A percentile compares a stretch with the other conserved stretches of the same genome.
Conservation (phyloP, 1,140 invertebrate genomes). For the Zaprionus kolodkinae region DNA sequence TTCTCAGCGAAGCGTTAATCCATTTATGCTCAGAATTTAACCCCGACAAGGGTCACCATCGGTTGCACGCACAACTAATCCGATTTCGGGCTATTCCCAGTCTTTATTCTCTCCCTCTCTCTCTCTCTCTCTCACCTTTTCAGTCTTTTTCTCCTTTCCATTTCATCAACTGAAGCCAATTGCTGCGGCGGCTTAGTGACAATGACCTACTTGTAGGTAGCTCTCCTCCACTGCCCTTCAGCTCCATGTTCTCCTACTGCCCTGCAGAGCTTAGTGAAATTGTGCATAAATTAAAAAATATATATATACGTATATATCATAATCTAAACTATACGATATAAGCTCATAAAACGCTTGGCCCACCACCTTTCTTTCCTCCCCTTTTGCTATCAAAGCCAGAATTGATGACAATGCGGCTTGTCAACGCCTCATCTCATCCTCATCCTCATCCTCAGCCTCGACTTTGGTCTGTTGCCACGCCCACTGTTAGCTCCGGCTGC, state of each 20-base stretch:
- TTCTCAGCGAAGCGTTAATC: conserved; percentile 79
- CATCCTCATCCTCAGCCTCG: not conserved
- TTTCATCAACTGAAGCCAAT: conserved; percentile 44
- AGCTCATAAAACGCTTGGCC: conserved; percentile 60
- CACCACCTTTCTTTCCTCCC: conserved; percentile 39
- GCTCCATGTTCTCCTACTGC: too few relatives aligned
- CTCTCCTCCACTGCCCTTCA: not conserved
- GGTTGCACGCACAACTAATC: conserved; percentile 72
- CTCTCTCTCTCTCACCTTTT: not conserved
- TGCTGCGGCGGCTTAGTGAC: conserved; percentile 68
- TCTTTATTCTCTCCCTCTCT: not conserved
- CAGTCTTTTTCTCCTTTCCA: not conserved
- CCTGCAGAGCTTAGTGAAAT: conserved; percentile 43
- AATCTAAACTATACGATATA: conserved; percentile 63
- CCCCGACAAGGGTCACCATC: conserved; percentile 55
- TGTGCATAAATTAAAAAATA: conserved; percentile 81
- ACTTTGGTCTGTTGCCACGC: not conserved
- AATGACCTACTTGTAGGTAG: conserved; percentile 69
- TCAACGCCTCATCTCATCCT: conserved; percentile 59
- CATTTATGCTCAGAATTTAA: conserved; percentile 48
- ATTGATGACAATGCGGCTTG: conserved; percentile 81
- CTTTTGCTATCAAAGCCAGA: conserved; percentile 44
- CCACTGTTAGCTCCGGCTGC: not conserved
- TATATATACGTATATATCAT: conserved; percentile 37
- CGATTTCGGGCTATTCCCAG: conserved; percentile 55